A percentile compares a stretch with the other conserved stretches of the same genome.
Evolutionary conservation across 2,113 vertebrate species (phyloP).

Genomic region (Centropus unirufus): DNA sequence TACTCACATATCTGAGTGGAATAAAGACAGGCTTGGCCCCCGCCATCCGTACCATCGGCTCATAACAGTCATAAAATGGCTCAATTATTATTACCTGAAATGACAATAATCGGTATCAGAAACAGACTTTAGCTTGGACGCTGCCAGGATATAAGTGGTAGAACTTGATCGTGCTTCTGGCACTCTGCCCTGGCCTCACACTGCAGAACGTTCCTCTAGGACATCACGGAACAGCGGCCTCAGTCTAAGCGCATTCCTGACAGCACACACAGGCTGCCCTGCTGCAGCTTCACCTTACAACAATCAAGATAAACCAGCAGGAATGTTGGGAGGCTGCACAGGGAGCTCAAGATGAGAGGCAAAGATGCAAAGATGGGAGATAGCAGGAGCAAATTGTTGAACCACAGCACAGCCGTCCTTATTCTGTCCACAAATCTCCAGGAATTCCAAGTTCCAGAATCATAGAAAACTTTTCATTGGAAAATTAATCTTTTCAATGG

Average conservation of each 20-base stretch:
- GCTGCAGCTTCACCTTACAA: not conserved
- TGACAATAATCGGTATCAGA: constrained; percentile 9
- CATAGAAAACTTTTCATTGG: too few species aligned
- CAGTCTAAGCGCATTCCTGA: not conserved
- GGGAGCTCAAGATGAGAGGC: not conserved
- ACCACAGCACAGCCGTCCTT: not conserved
- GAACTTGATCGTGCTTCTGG: not conserved
- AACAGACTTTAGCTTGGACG: not conserved
- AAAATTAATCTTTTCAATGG: too few species aligned
- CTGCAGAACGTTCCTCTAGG: not conserved
- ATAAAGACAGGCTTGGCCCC: constrained; percentile 90
- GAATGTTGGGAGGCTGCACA: not conserved
- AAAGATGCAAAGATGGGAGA: not conserved
- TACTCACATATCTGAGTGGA: constrained; percentile 87
- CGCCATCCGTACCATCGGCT: constrained; percentile 93
- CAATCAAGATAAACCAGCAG: not conserved
- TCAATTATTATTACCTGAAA: constrained; percentile 94
- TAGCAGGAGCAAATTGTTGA: not conserved
- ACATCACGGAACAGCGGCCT: not conserved
- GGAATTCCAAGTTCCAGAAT: not conserved
- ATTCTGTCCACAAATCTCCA: not conserved
- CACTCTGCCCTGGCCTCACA: not conserved
- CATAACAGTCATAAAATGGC: constrained; percentile 94
- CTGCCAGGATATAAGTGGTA: not conserved
- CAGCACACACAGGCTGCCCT: not conserved